These are phyloP conservation scores for Centruroides vittatus DNA, from an alignment of 1,140 invertebrate species.

Conservation along the genomic window DNA sequence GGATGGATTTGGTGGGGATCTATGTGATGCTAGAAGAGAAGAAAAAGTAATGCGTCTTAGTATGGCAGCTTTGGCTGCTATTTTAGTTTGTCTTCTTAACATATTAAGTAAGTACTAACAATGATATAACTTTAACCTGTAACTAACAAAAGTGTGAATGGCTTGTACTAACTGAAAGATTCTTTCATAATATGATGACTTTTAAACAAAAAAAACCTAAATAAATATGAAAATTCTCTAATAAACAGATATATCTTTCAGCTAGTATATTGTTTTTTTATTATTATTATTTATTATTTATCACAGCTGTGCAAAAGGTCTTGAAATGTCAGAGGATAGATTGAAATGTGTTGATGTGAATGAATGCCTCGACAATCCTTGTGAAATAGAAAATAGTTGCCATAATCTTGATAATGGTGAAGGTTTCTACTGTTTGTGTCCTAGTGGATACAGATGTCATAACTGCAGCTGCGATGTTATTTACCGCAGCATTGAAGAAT, in stretches of 20 bases:
- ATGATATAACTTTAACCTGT: not conserved
- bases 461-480: slow-evolving; percentile 52
- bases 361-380: slow-evolving; percentile 82
- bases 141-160: not conserved
- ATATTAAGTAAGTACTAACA: slow-evolving; percentile 64
- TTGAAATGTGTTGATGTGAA: slow-evolving; percentile 88
- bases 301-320: slow-evolving; percentile 73
- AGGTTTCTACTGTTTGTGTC: slow-evolving; percentile 41
- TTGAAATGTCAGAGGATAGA: slow-evolving; percentile 69
- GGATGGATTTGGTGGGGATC: slow-evolving; percentile 80
- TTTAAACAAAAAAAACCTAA: too few species aligned
- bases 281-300: not conserved
- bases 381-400: slow-evolving; percentile 49
- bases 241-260: too few species aligned
- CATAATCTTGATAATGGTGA: slow-evolving; percentile 43
- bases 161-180: not conserved
- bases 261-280: too few species aligned
- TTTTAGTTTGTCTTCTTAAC: slow-evolving; percentile 82
- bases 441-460: slow-evolving; percentile 79
- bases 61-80: slow-evolving; percentile 83
- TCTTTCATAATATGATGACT: not conserved
- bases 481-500: too few species aligned
- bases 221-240: too few species aligned
- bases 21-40: slow-evolving; percentile 84
- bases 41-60: slow-evolving; percentile 81